These are phyloP conservation scores for Colinus virginianus DNA, from an alignment of 2,113 vertebrate species.

Conservation along the genomic window DNA sequence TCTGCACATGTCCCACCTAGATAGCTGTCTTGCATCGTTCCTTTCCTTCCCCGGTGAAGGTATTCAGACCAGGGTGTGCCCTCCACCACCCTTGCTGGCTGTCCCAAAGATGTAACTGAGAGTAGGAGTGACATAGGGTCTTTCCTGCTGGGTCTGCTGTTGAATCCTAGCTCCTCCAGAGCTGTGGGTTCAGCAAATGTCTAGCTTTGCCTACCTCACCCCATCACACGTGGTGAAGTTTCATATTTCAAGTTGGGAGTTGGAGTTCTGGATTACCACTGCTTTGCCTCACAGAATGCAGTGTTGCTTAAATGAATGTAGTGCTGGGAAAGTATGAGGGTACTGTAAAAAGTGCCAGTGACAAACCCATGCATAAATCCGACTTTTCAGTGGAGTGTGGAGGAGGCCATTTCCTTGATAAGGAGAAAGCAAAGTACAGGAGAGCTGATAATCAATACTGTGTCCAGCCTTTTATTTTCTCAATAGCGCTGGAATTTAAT, in stretches of 20 bases:
- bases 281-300: not conserved
- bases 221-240: not conserved
- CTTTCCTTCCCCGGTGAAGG: rapidly evolving
- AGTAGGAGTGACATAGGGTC: not conserved
- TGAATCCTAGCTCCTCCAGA: not conserved
- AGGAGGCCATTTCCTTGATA: not conserved
- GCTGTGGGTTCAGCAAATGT: not conserved
- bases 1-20: rapidly evolving
- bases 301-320: not conserved
- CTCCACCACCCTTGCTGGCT: not conserved
- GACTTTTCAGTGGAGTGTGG: not conserved
- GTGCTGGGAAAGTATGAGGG: not conserved
- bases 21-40: rapidly evolving
- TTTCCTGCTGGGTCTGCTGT: not conserved
- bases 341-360: rapidly evolving
- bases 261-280: not conserved
- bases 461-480: not conserved
- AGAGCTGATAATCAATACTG: not conserved
- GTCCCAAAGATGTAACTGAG: not conserved
- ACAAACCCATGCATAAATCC: not conserved
- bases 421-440: not conserved
- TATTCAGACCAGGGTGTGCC: too few relatives aligned
- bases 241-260: not conserved
- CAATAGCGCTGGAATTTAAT: not conserved
- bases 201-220: not conserved